These are phyloP conservation scores for Cryptoprocta ferox DNA, from an alignment of 2,797 vertebrate genomes.

Conservation along the genomic window DNA sequence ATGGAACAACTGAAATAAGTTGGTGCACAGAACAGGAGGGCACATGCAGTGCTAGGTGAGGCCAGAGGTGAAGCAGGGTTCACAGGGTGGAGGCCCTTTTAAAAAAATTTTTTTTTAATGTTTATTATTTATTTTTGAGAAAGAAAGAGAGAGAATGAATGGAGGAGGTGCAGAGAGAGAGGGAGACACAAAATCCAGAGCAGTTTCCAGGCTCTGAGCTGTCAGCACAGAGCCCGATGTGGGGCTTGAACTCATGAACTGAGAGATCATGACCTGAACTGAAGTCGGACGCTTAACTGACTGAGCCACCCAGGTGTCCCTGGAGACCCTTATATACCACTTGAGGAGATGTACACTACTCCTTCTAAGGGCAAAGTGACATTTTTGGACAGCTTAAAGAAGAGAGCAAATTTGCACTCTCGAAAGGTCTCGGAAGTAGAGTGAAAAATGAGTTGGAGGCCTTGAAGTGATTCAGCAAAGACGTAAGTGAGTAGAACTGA, in stretches of 20 bases:
- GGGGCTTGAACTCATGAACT: too few relatives aligned
- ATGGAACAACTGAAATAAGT: not conserved
- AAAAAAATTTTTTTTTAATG: too few relatives aligned
- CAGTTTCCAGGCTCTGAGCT: too few relatives aligned
- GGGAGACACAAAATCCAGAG: too few relatives aligned
- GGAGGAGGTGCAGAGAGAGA: too few relatives aligned
- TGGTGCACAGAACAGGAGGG: not conserved
- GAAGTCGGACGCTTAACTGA: too few relatives aligned
- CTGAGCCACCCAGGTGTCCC: too few relatives aligned
- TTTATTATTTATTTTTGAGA: too few relatives aligned
- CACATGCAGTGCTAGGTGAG: not conserved
- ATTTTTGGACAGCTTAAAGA: not conserved
- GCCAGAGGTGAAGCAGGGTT: not conserved
- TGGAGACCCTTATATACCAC: not conserved
- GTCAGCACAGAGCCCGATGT: too few relatives aligned
- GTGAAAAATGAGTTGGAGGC: not conserved
- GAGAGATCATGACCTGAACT: too few relatives aligned
- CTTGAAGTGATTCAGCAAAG: not conserved
- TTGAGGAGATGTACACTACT: accelerated
- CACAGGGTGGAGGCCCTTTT: not conserved
- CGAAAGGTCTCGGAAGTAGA: not conserved
- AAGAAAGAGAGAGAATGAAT: too few relatives aligned
- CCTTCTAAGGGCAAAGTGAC: not conserved
- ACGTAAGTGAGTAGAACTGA: not conserved
- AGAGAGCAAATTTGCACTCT: not conserved